Base-by-base conservation (phyloP, 1,140 invertebrate genomes). In the Hycleus phaleratus region DNA sequence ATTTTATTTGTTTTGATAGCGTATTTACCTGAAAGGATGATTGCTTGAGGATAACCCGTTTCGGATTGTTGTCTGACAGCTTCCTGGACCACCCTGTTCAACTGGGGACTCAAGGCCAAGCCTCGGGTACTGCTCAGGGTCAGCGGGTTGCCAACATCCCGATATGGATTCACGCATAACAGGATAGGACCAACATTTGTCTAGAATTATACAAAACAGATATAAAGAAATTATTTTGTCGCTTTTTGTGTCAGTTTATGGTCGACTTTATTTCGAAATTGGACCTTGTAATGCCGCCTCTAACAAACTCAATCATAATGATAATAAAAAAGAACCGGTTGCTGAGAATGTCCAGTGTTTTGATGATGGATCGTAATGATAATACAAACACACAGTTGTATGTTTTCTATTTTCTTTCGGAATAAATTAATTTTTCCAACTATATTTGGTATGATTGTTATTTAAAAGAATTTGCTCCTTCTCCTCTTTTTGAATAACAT, bases 31-130 rank as follows among this genome's bases (percentile, higher is more conserved):
- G 87, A 93, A 59, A 93, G 79, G 53, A 96, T 95, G 64, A 96
- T 92, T 46, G 93, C 91, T 77, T 97, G 94, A 11, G 93, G 93
- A 76, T 95, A 94, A 55, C 91, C 91, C 49, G 91, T 94, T 78
- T 95, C 93, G 32, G 87, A 87, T 76, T 95, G 92, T 74, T 95
- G 93, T 62, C 92, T 80, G 46, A 96, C 90, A 6, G 93, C 91
- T 76, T 95, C 92, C 73, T 90, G 86, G 26, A 96, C 91, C 9
- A 95, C 88, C 71, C 85, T 85, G 64, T 90, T 85, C 53, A 96
- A 78, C 69, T 94, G 90, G 1, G 83, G 81, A 61, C 72, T 74
- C 46, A 73, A 57, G 58, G 81, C 84, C 67, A 86, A 77, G 8
- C 84, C 81, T 62, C 89, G 83, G 56, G 91, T 91, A 67, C 90